Evolutionary conservation across 2,797 vertebrate genomes (phyloP).

Genomic region (Malacoraja senta): DNA sequence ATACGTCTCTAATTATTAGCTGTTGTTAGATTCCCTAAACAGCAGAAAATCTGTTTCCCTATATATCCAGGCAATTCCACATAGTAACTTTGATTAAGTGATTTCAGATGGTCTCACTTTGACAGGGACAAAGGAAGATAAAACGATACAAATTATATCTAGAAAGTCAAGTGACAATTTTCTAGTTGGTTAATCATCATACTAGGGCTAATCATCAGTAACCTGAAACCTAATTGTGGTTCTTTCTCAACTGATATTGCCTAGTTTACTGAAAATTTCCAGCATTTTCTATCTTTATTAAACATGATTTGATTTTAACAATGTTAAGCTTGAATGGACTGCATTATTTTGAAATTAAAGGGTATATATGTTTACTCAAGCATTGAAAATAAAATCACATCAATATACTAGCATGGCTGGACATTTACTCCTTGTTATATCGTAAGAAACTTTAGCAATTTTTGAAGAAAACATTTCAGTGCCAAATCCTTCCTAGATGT

Average conservation of each 20-base stretch:
- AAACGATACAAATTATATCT: background rate
- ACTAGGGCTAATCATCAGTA: background rate
- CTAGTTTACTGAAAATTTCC: no score
- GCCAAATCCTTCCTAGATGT: background rate
- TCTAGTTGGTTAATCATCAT: background rate
- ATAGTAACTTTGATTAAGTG: background rate
- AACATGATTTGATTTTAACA: no score
- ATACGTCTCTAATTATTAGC: no score
- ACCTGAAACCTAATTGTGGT: no score
- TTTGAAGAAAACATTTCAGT: background rate
- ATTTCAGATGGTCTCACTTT: background rate
- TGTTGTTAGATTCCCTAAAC: no score
- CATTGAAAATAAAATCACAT: background rate
- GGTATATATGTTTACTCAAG: background rate
- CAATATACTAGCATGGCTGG: no score
- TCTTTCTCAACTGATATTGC: no score
- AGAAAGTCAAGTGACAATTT: background rate
- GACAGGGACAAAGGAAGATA: background rate
- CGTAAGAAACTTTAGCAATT: slow-evolving; percentile 17
- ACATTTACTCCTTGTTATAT: background rate
- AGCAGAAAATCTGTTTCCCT: no score
- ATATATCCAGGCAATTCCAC: no score
- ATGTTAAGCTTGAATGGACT: background rate
- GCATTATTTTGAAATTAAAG: background rate
- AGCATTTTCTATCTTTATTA: no score